These are phyloP conservation scores for Eira barbara DNA, from an alignment of 2,113 vertebrate species.

Conservation along the genomic window DNA sequence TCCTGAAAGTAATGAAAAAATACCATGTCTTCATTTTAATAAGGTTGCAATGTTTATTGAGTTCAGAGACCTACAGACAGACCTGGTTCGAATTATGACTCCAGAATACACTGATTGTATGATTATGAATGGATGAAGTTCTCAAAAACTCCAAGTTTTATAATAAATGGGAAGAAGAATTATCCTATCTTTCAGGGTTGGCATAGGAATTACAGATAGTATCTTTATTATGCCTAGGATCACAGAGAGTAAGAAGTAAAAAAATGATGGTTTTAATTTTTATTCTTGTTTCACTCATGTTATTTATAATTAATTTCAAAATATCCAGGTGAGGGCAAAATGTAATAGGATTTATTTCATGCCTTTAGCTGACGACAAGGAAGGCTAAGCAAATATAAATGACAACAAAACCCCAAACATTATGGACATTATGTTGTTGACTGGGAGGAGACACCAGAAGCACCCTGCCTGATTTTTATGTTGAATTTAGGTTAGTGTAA, in stretches of 20 bases:
- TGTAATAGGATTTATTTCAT: background rate
- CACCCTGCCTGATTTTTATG: background rate
- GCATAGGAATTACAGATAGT: background rate
- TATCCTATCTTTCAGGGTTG: background rate
- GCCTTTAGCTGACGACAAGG: background rate
- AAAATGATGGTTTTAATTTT: background rate
- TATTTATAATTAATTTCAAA: constrained; percentile 18
- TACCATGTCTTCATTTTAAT: background rate
- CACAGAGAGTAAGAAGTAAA: background rate
- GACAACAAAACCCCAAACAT: background rate
- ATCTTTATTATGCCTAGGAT: background rate
- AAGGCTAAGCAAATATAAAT: background rate
- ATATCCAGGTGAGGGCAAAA: background rate
- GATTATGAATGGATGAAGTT: background rate
- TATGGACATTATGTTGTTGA: background rate
- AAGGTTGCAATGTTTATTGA: background rate
- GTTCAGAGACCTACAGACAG: background rate
- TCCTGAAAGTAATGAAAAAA: background rate
- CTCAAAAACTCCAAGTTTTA: background rate
- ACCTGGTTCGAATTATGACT: background rate
- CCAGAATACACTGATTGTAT: background rate
- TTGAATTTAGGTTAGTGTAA: background rate
- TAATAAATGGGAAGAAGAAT: background rate
- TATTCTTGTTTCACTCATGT: background rate
- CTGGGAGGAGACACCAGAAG: background rate